Conservation (phyloP, 2,797 vertebrate species). For the Rhinogobio ventralis region DNA sequence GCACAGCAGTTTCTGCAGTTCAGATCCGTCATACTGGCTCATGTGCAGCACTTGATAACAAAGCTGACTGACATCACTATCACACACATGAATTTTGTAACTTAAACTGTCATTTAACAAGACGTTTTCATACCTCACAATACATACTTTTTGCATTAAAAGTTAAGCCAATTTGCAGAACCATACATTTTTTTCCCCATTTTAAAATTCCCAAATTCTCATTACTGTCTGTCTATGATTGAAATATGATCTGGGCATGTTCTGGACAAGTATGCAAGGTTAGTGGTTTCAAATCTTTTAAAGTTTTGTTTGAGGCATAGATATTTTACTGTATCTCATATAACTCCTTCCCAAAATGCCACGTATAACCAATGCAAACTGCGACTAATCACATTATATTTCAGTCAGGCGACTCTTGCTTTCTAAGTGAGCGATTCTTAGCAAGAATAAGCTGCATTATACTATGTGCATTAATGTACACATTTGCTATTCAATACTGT, state of each 20-base stretch:
- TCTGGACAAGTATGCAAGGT: not conserved
- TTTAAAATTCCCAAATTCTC: not conserved
- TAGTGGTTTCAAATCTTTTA: not conserved
- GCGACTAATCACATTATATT: not conserved
- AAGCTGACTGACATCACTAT: not conserved
- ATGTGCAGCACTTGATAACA: not conserved
- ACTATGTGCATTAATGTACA: too few relatives aligned
- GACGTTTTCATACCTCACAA: not conserved
- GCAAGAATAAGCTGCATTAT: not conserved
- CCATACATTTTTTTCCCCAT: not conserved
- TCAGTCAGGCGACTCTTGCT: not conserved
- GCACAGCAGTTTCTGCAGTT: not conserved
- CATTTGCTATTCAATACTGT: not conserved
- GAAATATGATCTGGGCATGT: not conserved
- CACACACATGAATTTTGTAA: not conserved
- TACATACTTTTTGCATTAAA: not conserved
- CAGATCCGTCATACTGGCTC: not conserved
- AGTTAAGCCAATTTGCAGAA: too few relatives aligned
- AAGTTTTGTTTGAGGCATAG: not conserved
- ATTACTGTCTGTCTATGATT: not conserved
- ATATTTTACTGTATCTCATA: not conserved
- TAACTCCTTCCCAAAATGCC: not conserved
- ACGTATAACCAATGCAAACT: not conserved
- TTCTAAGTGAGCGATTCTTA: not conserved
- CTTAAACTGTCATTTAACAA: not conserved